Conservation (phyloP, 2,113 vertebrate genomes). For the Cryptotis parvus region DNA sequence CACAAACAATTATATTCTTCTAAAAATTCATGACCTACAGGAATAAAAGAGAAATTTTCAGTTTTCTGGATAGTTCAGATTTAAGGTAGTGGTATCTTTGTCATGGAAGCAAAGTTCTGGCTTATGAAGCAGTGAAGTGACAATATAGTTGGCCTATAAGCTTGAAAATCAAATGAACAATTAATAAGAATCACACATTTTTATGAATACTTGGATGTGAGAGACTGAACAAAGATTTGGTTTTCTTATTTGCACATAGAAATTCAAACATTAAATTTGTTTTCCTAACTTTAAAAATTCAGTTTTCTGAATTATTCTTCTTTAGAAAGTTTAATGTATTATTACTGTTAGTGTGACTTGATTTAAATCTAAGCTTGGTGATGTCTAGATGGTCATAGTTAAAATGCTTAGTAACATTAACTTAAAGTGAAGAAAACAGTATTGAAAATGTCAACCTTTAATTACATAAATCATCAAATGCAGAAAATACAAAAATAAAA, state of each 20-base stretch:
- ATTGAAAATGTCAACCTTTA: background rate
- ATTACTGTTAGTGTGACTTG: background rate
- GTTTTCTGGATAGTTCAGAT: background rate
- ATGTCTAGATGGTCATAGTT: constrained; percentile 3
- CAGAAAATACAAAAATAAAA: background rate
- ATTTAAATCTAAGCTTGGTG: background rate
- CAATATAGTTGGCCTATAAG: background rate
- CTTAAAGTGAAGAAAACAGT: constrained; percentile 21
- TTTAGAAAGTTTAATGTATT: too few species aligned
- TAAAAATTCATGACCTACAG: background rate
- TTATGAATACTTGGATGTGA: background rate
- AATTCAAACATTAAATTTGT: background rate
- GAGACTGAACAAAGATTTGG: background rate
- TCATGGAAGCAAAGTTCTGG: too few species aligned
- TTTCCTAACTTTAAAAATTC: constrained; percentile 27
- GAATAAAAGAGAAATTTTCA: background rate
- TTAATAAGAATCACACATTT: background rate
- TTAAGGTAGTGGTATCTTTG: background rate
- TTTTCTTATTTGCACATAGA: background rate
- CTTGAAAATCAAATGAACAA: background rate
- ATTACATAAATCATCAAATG: background rate
- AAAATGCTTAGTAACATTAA: background rate
- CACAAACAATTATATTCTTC: background rate
- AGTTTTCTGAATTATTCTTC: background rate
- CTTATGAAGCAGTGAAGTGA: background rate